phyloP scores from a whole-genome alignment of 2,797 vertebrate genomes.

The Lepilemur septentrionalis region DNA sequence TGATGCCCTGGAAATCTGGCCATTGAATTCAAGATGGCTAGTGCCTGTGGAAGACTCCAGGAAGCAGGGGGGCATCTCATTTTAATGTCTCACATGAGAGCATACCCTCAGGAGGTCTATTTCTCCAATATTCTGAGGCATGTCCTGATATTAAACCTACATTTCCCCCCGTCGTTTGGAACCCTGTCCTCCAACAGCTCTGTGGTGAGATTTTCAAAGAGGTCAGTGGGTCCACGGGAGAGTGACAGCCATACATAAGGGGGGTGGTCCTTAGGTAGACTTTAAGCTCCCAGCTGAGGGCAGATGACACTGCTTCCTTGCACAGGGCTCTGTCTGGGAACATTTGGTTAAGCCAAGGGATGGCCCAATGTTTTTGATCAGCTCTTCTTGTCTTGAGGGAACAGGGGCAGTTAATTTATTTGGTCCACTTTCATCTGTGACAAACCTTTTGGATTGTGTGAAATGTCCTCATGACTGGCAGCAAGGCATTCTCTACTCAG shows the following conservation, averaged over 20 bases:
- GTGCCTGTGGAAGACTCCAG: neutral
- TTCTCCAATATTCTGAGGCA: neutral
- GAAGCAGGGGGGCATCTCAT: neutral
- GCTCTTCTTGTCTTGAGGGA: neutral
- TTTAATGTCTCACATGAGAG: neutral
- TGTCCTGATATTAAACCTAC: neutral
- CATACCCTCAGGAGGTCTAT: neutral
- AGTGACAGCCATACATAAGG: neutral
- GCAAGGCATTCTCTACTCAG: too few species aligned
- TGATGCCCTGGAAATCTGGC: neutral
- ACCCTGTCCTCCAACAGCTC: neutral
- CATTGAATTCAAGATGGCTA: neutral
- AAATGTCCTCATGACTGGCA: neutral
- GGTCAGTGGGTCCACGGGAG: neutral
- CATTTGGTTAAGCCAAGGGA: neutral
- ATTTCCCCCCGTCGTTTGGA: neutral
- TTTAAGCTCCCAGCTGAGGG: neutral
- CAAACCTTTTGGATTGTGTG: neutral
- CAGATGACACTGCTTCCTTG: neutral
- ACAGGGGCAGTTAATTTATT: neutral
- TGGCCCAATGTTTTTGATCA: neutral
- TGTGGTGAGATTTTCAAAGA: neutral
- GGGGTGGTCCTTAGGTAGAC: neutral
- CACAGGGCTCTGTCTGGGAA: neutral
- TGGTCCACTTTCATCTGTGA: neutral